These are phyloP conservation scores for Cottus gobio DNA, from an alignment of 2,113 vertebrate genomes.

Conservation along the genomic window DNA sequence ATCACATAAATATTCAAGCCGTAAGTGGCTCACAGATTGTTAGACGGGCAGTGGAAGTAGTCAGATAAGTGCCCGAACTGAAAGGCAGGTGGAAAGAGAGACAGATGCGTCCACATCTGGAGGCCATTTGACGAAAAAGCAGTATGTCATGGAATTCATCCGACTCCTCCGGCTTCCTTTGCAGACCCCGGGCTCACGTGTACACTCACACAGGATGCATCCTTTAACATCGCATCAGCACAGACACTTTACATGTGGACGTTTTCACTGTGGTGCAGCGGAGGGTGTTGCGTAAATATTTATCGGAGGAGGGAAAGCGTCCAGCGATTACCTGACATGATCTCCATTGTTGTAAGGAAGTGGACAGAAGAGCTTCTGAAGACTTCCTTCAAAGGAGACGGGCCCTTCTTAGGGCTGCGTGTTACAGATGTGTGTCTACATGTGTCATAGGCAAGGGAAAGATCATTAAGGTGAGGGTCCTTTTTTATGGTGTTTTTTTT, in stretches of 20 bases:
- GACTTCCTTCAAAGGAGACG: not conserved
- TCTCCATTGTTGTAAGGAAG: not conserved
- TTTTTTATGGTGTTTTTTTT: slow-evolving; percentile 28
- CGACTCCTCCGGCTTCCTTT: slow-evolving; percentile 41
- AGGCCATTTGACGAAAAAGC: slow-evolving; percentile 82
- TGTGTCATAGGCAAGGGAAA: not conserved
- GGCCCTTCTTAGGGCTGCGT: not conserved
- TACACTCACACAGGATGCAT: slow-evolving; percentile 34
- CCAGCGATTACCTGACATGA: slow-evolving; percentile 6
- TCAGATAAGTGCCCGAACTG: slow-evolving; percentile 49
- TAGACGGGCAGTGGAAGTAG: slow-evolving; percentile 1
- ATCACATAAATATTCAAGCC: not conserved
- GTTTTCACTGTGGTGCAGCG: not conserved
- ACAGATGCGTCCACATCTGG: slow-evolving; percentile 82
- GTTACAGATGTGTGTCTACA: not conserved
- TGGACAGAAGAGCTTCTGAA: not conserved
- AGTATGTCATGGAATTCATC: slow-evolving; percentile 80
- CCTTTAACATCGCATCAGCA: not conserved
- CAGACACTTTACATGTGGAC: not conserved
- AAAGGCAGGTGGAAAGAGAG: slow-evolving; percentile 42
- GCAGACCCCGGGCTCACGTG: not conserved
- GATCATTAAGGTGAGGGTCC: slow-evolving; percentile 15
- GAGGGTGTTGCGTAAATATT: slow-evolving; percentile 36
- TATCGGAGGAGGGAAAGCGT: slow-evolving; percentile 15
- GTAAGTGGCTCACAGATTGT: not conserved